Evolutionary conservation across 2,888 invertebrate species (phyloP), one percentile per base, ranked within the genome.

Genomic region (Ecdyonurus torrentis): DNA sequence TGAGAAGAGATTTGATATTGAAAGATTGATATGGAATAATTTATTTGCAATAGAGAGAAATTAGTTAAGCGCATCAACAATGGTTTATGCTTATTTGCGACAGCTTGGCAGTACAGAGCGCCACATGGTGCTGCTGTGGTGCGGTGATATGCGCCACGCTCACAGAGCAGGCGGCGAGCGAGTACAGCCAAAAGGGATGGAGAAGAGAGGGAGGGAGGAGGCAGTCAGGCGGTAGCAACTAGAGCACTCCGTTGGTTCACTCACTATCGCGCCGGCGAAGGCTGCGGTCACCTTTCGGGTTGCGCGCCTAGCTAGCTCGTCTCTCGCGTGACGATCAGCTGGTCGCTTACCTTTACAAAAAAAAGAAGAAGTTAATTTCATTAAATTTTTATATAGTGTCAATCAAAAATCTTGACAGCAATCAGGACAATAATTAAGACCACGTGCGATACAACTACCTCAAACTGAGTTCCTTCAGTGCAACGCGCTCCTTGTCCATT

Each of bases 401-500:
- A n/a, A n/a, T n/a, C n/a, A n/a, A n/a, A n/a, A 37, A 37, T 5
- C 37, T 37, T 15, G 37, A 10, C 37, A 37, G n/a, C n/a, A 37
- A 15, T 37, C 5, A 37, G 37, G 37, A 37, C 37, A 10, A 37
- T 37, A 37, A 5, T 37, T 37, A 10, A 37, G 7, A 37, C 37
- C 37, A 37, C 37, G 37, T 37, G 37, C 37, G 37, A 10, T 10
- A 37, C 15, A 10, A 37, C 37, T 18, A n/a, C 5, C 10, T 22
- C n/a, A 55, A 55, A 55, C 55, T 55, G 55, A 55, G 55, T 55
- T 55, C 55, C 55, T 55, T 55, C 55, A 20, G 55, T 22, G 22
- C 55, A 7, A 20, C 55, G n/a, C 55, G 55, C 7, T 22, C 55
- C 20, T 55, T 55, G 22, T 55, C 22, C 22, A 22, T 55, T 20